Evolutionary conservation across 2,113 vertebrate genomes (phyloP).

Genomic region (Podarcis muralis): DNA sequence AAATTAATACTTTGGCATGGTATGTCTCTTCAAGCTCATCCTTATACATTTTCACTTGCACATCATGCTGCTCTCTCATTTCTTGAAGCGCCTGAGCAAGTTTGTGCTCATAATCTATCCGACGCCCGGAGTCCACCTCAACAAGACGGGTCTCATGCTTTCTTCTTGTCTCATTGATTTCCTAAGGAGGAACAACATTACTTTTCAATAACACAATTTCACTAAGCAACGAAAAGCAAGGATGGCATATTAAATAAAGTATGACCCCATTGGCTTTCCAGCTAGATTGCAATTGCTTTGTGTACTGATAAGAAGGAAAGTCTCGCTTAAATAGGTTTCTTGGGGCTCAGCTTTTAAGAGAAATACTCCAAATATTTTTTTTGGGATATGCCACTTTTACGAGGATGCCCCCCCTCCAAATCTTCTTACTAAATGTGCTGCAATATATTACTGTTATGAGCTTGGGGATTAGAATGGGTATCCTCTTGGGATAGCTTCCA

Average conservation of each 20-base stretch:
- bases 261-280: background rate
- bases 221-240: background rate
- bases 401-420: background rate
- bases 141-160: slow-evolving; percentile 81
- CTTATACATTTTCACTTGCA: slow-evolving; percentile 85
- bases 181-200: slow-evolving; percentile 69
- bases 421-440: background rate
- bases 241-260: background rate
- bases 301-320: background rate
- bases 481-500: too few relatives aligned
- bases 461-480: too few relatives aligned
- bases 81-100: slow-evolving; percentile 83
- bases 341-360: background rate
- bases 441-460: background rate
- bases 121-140: slow-evolving; percentile 84
- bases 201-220: background rate
- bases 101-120: slow-evolving; percentile 85
- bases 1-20: slow-evolving; percentile 75
- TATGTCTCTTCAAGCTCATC: slow-evolving; percentile 85
- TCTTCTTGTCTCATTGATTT: slow-evolving; percentile 84
- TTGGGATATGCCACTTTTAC: background rate
- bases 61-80: slow-evolving; percentile 85
- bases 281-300: background rate
- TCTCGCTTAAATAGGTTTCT: background rate
- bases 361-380: background rate